Evolutionary conservation across 2,888 invertebrate genomes (phyloP).

Genomic region (Salpingus planirostris): DNA sequence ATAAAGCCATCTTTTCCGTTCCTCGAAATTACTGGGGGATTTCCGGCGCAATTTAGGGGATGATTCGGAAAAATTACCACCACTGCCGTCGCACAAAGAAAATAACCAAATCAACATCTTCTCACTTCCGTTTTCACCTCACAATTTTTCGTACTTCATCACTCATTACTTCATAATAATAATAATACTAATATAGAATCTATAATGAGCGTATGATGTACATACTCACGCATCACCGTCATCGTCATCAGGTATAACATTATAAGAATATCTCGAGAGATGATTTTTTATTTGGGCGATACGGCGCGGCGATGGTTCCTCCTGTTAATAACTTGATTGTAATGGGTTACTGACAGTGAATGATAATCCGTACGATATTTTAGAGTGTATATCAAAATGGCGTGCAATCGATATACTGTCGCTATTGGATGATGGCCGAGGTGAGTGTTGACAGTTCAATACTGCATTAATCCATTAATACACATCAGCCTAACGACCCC

Average conservation of each 20-base stretch:
- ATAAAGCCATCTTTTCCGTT: slow-evolving; percentile 28
- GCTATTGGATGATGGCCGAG: slow-evolving; percentile 35
- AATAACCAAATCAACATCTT: slow-evolving; percentile 5
- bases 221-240: too few species aligned
- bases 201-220: too few species aligned
- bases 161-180: too few species aligned
- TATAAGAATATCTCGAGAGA: too few species aligned
- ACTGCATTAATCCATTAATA: slow-evolving; percentile 43
- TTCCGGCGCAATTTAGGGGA: slow-evolving; percentile 27
- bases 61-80: slow-evolving; percentile 27
- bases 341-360: slow-evolving; percentile 24
- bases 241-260: too few species aligned
- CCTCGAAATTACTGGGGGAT: slow-evolving; percentile 27
- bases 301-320: too few species aligned
- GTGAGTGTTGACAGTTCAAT: slow-evolving; percentile 41
- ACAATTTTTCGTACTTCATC: too few species aligned
- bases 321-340: slow-evolving; percentile 14
- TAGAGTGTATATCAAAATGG: slow-evolving; percentile 30
- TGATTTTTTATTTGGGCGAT: neutral
- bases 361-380: slow-evolving; percentile 24
- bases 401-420: slow-evolving; percentile 34
- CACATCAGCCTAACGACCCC: slow-evolving; percentile 38
- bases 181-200: too few species aligned
- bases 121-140: too few species aligned
- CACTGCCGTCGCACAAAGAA: slow-evolving; percentile 15